A percentile compares a stretch with the other conserved stretches of the same genome.
These are phyloP conservation scores for Sceloporus undulatus DNA, from an alignment of 2,113 vertebrate species.

Conservation along the genomic window DNA sequence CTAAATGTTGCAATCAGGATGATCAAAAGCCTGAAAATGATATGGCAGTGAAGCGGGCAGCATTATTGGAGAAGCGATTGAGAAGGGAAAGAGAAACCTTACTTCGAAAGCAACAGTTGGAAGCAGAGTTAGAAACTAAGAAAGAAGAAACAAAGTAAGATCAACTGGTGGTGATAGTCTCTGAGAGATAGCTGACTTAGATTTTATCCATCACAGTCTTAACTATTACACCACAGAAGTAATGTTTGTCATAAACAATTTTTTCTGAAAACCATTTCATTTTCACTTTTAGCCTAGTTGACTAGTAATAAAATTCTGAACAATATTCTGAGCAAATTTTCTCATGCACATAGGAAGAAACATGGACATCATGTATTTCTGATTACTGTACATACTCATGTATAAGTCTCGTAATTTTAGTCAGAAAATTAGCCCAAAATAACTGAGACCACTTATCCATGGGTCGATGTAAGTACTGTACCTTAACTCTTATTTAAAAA, in stretches of 20 bases:
- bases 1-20: constrained; percentile 80
- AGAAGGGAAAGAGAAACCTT: constrained; percentile 92
- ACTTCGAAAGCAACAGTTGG: constrained; percentile 91
- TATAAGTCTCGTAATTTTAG: too few relatives aligned
- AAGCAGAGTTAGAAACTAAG: constrained; percentile 92
- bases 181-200: background rate
- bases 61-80: constrained; percentile 92
- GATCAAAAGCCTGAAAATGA: constrained; percentile 93
- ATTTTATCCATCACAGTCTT: background rate
- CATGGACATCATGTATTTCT: background rate
- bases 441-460: too few relatives aligned
- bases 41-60: constrained; percentile 95
- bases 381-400: background rate
- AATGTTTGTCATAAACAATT: background rate
- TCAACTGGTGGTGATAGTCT: background rate
- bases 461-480: too few relatives aligned
- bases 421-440: too few relatives aligned
- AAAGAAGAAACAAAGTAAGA: constrained; percentile 94
- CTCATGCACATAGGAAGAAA: too few relatives aligned
- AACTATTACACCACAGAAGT: background rate
- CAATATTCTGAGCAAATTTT: too few relatives aligned
- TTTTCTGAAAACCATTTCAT: too few relatives aligned
- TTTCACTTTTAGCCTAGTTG: too few relatives aligned
- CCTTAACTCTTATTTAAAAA: too few relatives aligned
- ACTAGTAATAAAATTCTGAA: too few relatives aligned